A percentile compares a stretch with the other conserved stretches of the same genome.
phyloP scores from a whole-genome alignment of 2,888 invertebrate genomes.

The Caenorhabditis sp. region DNA sequence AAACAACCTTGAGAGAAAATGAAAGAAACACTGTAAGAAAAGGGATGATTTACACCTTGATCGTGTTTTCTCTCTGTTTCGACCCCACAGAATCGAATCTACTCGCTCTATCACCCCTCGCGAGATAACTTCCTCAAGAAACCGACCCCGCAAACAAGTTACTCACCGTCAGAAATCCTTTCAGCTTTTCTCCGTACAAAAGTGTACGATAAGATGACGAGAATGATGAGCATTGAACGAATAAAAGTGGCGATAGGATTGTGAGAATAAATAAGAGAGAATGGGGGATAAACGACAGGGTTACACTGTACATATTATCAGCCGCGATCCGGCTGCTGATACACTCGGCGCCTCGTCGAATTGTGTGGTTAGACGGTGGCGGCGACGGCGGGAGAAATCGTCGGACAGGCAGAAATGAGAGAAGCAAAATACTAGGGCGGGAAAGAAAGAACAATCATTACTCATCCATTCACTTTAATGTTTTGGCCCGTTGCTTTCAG shows the following conservation, averaged over 20 bases:
- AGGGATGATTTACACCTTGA: constrained; percentile 46
- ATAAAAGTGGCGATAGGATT: neutral
- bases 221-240: neutral
- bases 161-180: constrained; percentile 69
- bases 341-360: constrained; percentile 49
- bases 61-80: constrained; percentile 17
- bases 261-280: neutral
- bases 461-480: constrained; percentile 52
- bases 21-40: constrained; percentile 21
- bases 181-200: constrained; percentile 67
- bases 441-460: constrained; percentile 55
- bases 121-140: constrained; percentile 28
- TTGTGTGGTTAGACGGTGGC: constrained; percentile 50
- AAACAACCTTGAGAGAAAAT: constrained; percentile 45
- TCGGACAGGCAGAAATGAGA: constrained; percentile 42
- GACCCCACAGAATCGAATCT: constrained; percentile 49
- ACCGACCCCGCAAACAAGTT: neutral
- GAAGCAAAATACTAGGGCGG: constrained; percentile 52
- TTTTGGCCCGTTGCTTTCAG: constrained; percentile 20
- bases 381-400: constrained; percentile 39
- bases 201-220: constrained; percentile 55
- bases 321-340: constrained; percentile 54
- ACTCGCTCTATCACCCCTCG: constrained; percentile 51
- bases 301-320: constrained; percentile 51
- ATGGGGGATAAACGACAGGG: constrained; percentile 2